Percentiles rank a stretch among this genome's conserved stretches.
These are phyloP conservation scores for Colistium nudipinnis DNA, from an alignment of 2,113 vertebrate genomes.

Conservation along the genomic window DNA sequence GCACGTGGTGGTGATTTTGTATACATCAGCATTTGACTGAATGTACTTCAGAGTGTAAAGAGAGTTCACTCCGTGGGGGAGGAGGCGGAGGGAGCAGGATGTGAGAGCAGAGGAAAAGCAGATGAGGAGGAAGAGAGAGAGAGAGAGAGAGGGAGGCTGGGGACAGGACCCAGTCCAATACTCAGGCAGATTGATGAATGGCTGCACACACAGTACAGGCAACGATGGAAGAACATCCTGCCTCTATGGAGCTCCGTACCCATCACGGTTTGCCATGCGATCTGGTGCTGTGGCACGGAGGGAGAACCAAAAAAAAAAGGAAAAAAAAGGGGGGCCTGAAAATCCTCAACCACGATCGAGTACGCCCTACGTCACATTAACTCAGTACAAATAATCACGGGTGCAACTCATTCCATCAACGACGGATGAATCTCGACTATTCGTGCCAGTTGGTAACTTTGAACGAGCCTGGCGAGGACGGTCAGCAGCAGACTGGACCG, in stretches of 20 bases:
- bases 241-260: not conserved
- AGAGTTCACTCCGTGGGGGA: conserved; percentile 14
- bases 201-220: conserved; percentile 5
- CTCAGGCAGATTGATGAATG: conserved; percentile 10
- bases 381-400: too few species aligned
- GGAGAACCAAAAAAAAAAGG: too few species aligned
- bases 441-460: too few species aligned
- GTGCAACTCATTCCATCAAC: too few species aligned
- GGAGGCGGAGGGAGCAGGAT: conserved; percentile 3
- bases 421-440: too few species aligned
- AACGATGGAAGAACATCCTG: not conserved
- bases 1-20: not conserved
- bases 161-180: not conserved
- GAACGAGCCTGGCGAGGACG: too few species aligned
- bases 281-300: too few species aligned
- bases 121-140: conserved; percentile 1
- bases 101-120: not conserved
- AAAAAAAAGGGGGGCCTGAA: too few species aligned
- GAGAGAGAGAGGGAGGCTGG: not conserved
- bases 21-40: not conserved
- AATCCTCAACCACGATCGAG: too few species aligned
- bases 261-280: too few species aligned
- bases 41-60: conserved; percentile 27
- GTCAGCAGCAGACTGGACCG: conserved; percentile 15
- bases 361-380: too few species aligned